phyloP scores from a whole-genome alignment of 2,888 invertebrate genomes.

The Xestia rhomboidea region DNA sequence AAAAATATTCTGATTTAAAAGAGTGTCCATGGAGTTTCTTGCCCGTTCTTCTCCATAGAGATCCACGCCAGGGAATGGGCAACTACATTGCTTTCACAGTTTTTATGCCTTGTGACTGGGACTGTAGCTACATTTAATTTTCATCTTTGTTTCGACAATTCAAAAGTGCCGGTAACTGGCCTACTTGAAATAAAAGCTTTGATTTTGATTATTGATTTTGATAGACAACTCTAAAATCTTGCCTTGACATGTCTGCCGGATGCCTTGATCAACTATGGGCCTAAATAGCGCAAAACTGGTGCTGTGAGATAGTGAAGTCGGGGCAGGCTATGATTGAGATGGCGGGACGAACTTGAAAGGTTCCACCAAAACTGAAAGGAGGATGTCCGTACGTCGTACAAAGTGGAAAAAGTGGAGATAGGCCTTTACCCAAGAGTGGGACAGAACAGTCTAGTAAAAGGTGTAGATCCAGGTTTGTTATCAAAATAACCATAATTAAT shows the following conservation, averaged over 20 bases:
- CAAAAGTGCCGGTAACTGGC: too few species aligned
- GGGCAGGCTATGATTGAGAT: background rate
- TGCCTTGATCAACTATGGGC: background rate
- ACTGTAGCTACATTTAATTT: too few species aligned
- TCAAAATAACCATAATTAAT: constrained; percentile 30
- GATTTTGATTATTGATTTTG: too few species aligned
- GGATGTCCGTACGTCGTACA: background rate
- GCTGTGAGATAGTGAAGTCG: background rate
- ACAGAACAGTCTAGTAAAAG: background rate
- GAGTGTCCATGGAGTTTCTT: too few species aligned
- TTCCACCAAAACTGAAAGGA: background rate
- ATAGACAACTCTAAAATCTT: background rate
- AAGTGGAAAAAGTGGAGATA: background rate
- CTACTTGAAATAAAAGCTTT: too few species aligned
- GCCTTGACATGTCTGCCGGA: background rate
- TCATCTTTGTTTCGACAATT: too few species aligned
- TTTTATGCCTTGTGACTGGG: too few species aligned
- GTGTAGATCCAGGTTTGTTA: background rate
- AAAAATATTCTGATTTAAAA: too few species aligned
- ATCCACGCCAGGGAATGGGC: too few species aligned
- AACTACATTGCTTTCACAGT: too few species aligned
- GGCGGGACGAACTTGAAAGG: background rate
- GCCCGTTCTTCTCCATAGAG: too few species aligned
- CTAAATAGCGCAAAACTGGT: background rate
- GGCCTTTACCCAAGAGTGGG: background rate